Conservation (phyloP, 2,113 vertebrate species). For the Litocranius walleri region DNA sequence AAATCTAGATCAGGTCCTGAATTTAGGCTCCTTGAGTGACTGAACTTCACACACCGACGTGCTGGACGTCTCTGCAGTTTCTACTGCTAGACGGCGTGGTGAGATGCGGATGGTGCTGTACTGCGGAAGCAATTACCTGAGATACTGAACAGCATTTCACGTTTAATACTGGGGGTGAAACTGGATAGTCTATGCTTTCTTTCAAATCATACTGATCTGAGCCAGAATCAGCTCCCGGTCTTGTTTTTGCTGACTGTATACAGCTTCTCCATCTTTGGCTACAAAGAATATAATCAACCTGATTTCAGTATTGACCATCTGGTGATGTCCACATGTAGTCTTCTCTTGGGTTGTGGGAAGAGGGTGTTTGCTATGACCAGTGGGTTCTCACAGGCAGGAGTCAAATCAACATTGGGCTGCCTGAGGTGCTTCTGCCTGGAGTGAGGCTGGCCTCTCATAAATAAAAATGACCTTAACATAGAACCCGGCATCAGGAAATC, state of each 20-base stretch:
- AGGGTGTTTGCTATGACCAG: background rate
- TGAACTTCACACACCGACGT: no score
- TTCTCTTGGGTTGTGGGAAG: background rate
- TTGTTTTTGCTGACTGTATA: background rate
- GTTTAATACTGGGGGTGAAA: no score
- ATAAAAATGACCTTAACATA: background rate
- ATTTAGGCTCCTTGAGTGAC: no score
- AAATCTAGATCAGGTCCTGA: no score
- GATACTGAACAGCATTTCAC: no score
- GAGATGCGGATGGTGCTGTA: no score
- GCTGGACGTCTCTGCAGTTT: no score
- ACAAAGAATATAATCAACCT: background rate
- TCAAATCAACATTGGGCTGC: background rate
- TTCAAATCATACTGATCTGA: no score
- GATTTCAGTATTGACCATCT: background rate
- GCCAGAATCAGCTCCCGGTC: rapidly evolving
- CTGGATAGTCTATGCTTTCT: no score
- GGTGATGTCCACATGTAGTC: background rate
- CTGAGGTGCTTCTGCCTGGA: background rate
- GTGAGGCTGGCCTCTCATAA: background rate
- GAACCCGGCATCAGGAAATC: background rate
- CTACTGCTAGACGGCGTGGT: no score
- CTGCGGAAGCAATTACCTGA: no score
- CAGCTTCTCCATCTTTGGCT: background rate
- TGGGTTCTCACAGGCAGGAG: background rate